phyloP scores from a whole-genome alignment of 92 coral and sea anemone species.

The Pocillopora meandrina region DNA sequence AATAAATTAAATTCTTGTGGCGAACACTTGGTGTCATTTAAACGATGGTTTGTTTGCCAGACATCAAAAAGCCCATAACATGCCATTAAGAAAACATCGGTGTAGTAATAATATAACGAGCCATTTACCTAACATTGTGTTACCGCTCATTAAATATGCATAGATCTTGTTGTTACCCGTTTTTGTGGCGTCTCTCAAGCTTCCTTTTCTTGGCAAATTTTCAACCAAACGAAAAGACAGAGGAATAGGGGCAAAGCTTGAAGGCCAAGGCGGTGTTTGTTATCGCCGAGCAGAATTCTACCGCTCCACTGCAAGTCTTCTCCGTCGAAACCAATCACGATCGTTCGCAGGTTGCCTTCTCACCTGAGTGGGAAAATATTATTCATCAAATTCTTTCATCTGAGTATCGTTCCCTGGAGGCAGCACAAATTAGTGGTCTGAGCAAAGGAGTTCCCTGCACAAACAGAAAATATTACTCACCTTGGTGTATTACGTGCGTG shows the following conservation, averaged over 20 bases:
- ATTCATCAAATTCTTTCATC: constrained; percentile 23
- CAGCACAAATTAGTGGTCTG: neutral
- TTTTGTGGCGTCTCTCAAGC: constrained; percentile 27
- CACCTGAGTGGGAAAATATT: constrained; percentile 5
- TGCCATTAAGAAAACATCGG: neutral
- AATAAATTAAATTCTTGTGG: neutral
- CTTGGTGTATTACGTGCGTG: neutral
- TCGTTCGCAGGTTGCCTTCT: neutral
- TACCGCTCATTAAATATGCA: constrained; percentile 32
- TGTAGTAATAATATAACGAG: neutral
- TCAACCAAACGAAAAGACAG: neutral
- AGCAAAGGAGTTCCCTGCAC: neutral
- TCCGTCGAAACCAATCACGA: neutral
- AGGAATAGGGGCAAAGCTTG: neutral
- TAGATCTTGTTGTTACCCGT: constrained; percentile 12
- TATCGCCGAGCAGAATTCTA: neutral
- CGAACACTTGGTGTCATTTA: neutral
- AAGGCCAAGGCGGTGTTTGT: neutral
- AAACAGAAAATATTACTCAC: neutral
- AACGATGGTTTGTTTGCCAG: neutral
- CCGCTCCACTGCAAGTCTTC: neutral
- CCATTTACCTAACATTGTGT: neutral
- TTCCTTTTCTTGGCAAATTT: neutral
- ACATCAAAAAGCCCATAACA: neutral
- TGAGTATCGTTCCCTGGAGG: constrained; percentile 30